A percentile compares a stretch with the other conserved stretches of the same genome.
These are phyloP conservation scores for Erithacus rubecula DNA, from an alignment of 2,797 vertebrate species.

Conservation along the genomic window DNA sequence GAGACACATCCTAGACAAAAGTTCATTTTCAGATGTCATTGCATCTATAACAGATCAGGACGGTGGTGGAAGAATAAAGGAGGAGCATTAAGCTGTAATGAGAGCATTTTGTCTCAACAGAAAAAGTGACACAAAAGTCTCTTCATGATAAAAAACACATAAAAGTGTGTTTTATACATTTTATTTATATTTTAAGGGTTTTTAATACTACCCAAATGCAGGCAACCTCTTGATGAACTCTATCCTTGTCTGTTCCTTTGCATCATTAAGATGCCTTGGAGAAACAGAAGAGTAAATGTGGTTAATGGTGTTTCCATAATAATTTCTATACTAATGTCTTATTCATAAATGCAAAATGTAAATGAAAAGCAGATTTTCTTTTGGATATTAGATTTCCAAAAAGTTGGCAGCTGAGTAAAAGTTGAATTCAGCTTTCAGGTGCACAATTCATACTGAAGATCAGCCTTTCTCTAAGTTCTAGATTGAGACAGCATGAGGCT, in stretches of 20 bases:
- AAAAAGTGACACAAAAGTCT: background rate
- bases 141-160: background rate
- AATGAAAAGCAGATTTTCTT: background rate
- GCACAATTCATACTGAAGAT: fast-evolving
- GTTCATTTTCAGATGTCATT: background rate
- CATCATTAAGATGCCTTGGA: background rate
- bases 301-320: background rate
- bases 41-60: fast-evolving
- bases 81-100: background rate
- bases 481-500: background rate
- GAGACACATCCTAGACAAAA: background rate
- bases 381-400: background rate
- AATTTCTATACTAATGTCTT: background rate
- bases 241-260: background rate
- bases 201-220: background rate
- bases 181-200: background rate
- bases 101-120: background rate
- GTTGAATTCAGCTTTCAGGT: background rate
- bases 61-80: background rate
- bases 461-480: background rate
- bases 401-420: background rate
- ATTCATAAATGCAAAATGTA: background rate
- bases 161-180: background rate
- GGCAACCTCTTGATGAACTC: background rate
- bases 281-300: background rate